Percentiles rank a stretch among this genome's conserved stretches.
Conservation (phyloP, 1,140 invertebrate species). For the Lepidurus couesii region DNA sequence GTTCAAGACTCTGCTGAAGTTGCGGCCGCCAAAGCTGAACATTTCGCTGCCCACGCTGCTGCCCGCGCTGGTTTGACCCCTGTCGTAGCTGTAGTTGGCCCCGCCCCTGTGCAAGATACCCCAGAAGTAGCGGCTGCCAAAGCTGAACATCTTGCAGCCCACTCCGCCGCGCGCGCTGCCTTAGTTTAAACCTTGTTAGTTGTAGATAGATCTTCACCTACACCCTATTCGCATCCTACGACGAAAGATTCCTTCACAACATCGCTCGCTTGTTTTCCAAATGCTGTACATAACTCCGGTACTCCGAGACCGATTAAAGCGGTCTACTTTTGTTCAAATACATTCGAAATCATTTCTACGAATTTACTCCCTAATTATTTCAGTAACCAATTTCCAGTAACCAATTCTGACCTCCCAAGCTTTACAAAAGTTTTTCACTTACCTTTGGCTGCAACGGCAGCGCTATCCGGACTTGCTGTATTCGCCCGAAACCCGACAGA, state of each 20-base stretch:
- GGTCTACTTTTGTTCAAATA: not conserved
- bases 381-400: not conserved
- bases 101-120: conserved; percentile 27
- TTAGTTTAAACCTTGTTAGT: not conserved
- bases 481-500: conserved; percentile 43
- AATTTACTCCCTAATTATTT: not conserved
- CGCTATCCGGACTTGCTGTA: conserved; percentile 25
- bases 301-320: not conserved
- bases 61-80: conserved; percentile 13
- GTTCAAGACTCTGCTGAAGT: conserved; percentile 27
- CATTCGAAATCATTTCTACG: not conserved
- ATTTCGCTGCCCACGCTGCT: conserved; percentile 29
- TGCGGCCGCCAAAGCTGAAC: conserved; percentile 24
- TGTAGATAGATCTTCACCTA: not conserved
- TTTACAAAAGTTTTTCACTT: conserved; percentile 8
- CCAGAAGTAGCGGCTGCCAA: conserved; percentile 26
- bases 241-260: not conserved
- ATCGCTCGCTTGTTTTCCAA: not conserved
- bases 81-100: not conserved
- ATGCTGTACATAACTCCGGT: not conserved
- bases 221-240: not conserved
- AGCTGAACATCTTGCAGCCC: conserved; percentile 28
- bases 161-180: conserved; percentile 17
- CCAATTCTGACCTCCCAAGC: not conserved
- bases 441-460: not conserved